Conservation (phyloP, 2,888 invertebrate genomes). For the Apodemia mormo region DNA sequence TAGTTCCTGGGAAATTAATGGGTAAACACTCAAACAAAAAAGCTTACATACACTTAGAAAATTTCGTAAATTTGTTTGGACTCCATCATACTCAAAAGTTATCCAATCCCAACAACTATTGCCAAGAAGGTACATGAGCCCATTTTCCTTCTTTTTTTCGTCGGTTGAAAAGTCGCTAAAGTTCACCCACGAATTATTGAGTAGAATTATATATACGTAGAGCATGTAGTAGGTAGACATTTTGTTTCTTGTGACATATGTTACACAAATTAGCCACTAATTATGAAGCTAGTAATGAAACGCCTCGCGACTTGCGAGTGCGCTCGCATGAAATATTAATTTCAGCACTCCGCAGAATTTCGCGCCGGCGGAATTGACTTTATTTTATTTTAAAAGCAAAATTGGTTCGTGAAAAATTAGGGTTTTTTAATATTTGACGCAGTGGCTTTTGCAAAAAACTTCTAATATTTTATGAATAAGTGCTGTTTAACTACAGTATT, state of each 20-base stretch:
- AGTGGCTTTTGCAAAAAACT: not conserved
- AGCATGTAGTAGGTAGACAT: too few species aligned
- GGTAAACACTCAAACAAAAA: too few species aligned
- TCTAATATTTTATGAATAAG: not conserved
- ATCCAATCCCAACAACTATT: too few species aligned
- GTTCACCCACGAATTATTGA: too few species aligned
- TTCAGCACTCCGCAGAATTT: conserved; percentile 6
- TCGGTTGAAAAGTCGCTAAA: too few species aligned
- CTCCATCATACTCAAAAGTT: too few species aligned
- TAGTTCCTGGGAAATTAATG: too few species aligned
- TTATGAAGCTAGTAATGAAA: not conserved
- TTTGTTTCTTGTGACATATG: not conserved
- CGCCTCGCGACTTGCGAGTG: not conserved
- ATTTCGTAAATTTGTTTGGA: too few species aligned
- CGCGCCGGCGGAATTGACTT: conserved; percentile 9
- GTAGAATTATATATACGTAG: too few species aligned
- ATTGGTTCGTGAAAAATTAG: conserved; percentile 1
- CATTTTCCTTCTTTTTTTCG: too few species aligned
- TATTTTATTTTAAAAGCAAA: conserved; percentile 7
- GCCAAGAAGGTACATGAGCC: too few species aligned
- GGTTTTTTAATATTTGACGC: conserved; percentile 2
- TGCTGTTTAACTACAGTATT: not conserved
- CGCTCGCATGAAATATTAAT: conserved; percentile 13
- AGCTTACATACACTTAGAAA: too few species aligned
- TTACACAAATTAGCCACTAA: not conserved